Evolutionary conservation across 1,140 invertebrate genomes (phyloP).

Genomic region (Drosophila grimshawi): DNA sequence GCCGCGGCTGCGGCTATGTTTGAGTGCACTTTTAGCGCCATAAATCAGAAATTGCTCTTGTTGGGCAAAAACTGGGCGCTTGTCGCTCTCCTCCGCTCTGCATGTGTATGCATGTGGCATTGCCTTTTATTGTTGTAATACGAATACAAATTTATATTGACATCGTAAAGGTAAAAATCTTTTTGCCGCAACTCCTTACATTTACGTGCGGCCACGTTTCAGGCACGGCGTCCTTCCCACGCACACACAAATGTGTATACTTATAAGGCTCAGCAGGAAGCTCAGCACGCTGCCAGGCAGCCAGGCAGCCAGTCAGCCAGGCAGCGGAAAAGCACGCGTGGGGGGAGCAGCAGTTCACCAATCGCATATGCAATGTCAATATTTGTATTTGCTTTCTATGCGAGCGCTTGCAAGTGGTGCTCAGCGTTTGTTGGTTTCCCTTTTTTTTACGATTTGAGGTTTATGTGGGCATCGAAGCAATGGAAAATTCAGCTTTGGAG

Average conservation of each 20-base stretch:
- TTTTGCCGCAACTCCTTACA: constrained; percentile 66
- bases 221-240: constrained; percentile 6
- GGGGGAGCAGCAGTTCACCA: constrained; percentile 34
- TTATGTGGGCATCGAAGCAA: constrained; percentile 55
- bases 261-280: constrained; percentile 31
- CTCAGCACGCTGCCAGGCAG: constrained; percentile 27
- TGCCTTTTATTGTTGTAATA: constrained; percentile 76
- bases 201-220: constrained; percentile 52
- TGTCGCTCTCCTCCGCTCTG: not conserved
- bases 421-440: constrained; percentile 61
- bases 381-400: constrained; percentile 83
- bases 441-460: constrained; percentile 71
- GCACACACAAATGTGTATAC: constrained; percentile 5
- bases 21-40: constrained; percentile 78
- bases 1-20: constrained; percentile 40
- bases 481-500: not conserved
- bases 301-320: constrained; percentile 15
- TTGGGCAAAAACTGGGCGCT: constrained; percentile 23
- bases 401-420: constrained; percentile 53
- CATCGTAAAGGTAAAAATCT: constrained; percentile 81
- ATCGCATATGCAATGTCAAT: constrained; percentile 81
- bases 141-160: constrained; percentile 84
- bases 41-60: constrained; percentile 77
- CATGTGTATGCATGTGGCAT: constrained; percentile 22
- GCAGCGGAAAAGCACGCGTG: not conserved